These are phyloP conservation scores for Papilio gigon DNA, from an alignment of 2,888 invertebrate species.

Conservation along the genomic window DNA sequence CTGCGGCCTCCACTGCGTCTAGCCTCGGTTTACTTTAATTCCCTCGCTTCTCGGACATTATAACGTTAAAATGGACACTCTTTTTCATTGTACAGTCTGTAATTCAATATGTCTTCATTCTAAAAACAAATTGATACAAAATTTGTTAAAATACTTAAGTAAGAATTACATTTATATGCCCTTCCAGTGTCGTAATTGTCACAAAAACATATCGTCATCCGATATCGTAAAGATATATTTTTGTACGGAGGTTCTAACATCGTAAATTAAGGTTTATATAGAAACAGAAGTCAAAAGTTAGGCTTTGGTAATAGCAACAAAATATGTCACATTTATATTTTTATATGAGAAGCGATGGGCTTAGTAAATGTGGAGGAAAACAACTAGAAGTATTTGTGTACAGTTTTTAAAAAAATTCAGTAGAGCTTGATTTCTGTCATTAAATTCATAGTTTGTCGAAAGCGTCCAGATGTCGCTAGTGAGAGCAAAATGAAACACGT, in stretches of 20 bases:
- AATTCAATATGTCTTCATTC: not conserved
- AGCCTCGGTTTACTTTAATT: conserved; percentile 50
- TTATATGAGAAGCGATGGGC: too few species aligned
- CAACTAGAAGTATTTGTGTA: not conserved
- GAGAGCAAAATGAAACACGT: conserved; percentile 78
- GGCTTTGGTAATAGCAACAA: too few species aligned
- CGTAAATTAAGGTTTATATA: too few species aligned
- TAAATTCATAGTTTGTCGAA: conserved; percentile 54
- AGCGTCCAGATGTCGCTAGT: conserved; percentile 73
- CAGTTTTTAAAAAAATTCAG: not conserved
- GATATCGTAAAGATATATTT: too few species aligned
- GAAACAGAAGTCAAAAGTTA: too few species aligned
- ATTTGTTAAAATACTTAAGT: not conserved
- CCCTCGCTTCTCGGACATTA: conserved; percentile 46
- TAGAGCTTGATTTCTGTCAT: conserved; percentile 40
- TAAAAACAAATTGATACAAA: not conserved
- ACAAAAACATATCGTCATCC: too few species aligned
- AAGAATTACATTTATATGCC: not conserved
- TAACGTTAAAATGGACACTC: conserved; percentile 34
- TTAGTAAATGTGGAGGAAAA: too few species aligned
- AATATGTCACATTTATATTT: too few species aligned
- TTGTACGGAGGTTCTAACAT: too few species aligned
- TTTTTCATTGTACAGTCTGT: not conserved
- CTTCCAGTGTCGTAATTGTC: too few species aligned
- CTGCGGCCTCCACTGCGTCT: conserved; percentile 56